phyloP scores from a whole-genome alignment of 1,140 invertebrate species.

The Metaphire vulgaris region DNA sequence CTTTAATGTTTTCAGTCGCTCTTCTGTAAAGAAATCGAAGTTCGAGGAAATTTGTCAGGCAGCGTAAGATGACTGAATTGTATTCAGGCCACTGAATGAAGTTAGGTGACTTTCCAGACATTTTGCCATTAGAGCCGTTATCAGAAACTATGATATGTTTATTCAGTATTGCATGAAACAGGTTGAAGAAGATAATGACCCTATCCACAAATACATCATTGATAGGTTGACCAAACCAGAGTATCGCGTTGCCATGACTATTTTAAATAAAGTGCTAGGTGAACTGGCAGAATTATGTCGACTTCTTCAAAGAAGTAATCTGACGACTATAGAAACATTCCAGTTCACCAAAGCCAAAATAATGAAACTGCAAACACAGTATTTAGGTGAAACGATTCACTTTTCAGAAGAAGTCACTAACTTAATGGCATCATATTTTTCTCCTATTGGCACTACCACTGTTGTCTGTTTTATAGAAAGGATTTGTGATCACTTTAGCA shows the following conservation, averaged over 20 bases:
- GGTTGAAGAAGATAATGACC: neutral
- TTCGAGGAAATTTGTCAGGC: too few relatives aligned
- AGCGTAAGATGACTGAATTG: too few relatives aligned
- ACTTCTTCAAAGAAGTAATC: neutral
- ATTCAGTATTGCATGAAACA: neutral
- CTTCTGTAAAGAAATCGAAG: too few relatives aligned
- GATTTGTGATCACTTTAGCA: too few relatives aligned
- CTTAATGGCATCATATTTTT: too few relatives aligned
- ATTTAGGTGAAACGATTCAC: too few relatives aligned
- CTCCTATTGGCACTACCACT: too few relatives aligned
- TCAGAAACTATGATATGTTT: neutral
- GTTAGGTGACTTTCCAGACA: neutral
- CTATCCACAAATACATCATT: neutral
- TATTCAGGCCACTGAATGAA: too few relatives aligned
- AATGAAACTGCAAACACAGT: too few relatives aligned
- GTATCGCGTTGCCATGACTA: neutral
- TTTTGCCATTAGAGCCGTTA: neutral
- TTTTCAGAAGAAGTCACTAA: too few relatives aligned
- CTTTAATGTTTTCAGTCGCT: too few relatives aligned
- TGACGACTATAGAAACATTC: neutral
- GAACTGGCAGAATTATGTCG: neutral
- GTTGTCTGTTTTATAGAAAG: too few relatives aligned
- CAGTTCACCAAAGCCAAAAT: neutral
- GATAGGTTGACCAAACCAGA: neutral
- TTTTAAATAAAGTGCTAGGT: neutral